These are phyloP conservation scores for Solea senegalensis DNA, from an alignment of 2,113 vertebrate genomes.

Conservation along the genomic window DNA sequence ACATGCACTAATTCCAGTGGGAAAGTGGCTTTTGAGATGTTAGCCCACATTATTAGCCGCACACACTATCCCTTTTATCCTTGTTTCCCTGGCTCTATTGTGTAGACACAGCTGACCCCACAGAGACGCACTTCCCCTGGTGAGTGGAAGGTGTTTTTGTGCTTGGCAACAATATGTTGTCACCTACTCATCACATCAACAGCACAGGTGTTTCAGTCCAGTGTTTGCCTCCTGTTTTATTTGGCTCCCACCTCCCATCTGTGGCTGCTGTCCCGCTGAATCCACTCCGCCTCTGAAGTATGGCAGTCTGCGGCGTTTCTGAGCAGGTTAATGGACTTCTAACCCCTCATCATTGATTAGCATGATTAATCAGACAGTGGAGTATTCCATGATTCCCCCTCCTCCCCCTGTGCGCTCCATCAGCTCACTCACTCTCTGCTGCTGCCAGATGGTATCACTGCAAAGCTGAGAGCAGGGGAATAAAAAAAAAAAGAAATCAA, in stretches of 20 bases:
- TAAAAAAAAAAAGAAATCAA: constrained; percentile 53
- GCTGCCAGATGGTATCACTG: constrained; percentile 77
- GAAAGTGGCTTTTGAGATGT: not conserved
- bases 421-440: constrained; percentile 41
- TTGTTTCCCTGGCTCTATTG: constrained; percentile 18
- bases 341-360: constrained; percentile 74
- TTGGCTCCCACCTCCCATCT: constrained; percentile 26
- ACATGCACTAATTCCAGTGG: no score
- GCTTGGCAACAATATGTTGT: constrained; percentile 35
- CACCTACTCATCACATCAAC: constrained; percentile 24
- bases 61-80: constrained; percentile 24
- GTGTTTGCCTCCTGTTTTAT: constrained; percentile 20
- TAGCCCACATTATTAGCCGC: constrained; percentile 40
- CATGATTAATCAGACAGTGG: constrained; percentile 76
- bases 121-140: constrained; percentile 10
- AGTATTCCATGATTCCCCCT: constrained; percentile 35
- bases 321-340: constrained; percentile 78
- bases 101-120: constrained; percentile 29
- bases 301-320: constrained; percentile 41
- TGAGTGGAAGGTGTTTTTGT: constrained; percentile 6
- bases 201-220: constrained; percentile 36
- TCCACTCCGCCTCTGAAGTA: not conserved
- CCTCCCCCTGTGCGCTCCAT: constrained; percentile 18
- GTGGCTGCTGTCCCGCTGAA: constrained; percentile 22
- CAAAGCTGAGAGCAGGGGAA: constrained; percentile 59